A percentile compares a stretch with the other conserved stretches of the same genome.
phyloP scores from a whole-genome alignment of 2,113 vertebrate species.

The Pavo muticus region DNA sequence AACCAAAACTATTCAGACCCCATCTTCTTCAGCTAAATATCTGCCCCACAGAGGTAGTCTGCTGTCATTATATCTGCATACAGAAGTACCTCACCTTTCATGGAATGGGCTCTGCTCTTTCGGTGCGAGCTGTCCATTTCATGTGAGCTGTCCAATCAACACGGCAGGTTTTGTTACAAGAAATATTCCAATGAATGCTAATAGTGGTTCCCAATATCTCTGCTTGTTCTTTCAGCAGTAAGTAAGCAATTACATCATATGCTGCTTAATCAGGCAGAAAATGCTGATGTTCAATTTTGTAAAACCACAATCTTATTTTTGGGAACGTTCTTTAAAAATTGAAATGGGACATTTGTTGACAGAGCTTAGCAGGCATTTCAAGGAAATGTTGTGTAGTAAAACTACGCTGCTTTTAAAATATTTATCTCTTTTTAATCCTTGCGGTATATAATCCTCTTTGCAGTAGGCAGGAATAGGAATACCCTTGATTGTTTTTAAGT shows the following conservation, averaged over 20 bases:
- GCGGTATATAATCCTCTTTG: slow-evolving; percentile 55
- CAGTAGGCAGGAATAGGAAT: slow-evolving; percentile 35
- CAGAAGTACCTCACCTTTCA: not conserved
- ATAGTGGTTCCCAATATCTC: not conserved
- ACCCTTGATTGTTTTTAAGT: slow-evolving; percentile 19
- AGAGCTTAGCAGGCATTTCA: slow-evolving; percentile 26
- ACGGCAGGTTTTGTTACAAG: not conserved
- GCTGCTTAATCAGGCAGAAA: not conserved
- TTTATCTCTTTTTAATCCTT: slow-evolving; percentile 65
- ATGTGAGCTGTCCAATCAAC: not conserved
- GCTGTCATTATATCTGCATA: not conserved
- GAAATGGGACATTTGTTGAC: slow-evolving; percentile 46
- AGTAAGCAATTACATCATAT: not conserved
- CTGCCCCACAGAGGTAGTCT: not conserved
- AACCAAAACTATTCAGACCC: not conserved
- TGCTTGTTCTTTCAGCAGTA: not conserved
- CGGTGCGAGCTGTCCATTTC: not conserved
- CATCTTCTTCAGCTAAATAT: not conserved
- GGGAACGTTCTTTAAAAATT: not conserved
- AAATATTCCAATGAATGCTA: not conserved
- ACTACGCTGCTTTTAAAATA: slow-evolving; percentile 52
- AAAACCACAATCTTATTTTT: not conserved
- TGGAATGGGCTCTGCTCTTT: not conserved
- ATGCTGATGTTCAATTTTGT: not conserved
- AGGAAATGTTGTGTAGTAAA: slow-evolving; percentile 21